Percentiles rank a stretch among this genome's conserved stretches.
Conservation (phyloP, 1,140 invertebrate genomes). For the Musca domestica region DNA sequence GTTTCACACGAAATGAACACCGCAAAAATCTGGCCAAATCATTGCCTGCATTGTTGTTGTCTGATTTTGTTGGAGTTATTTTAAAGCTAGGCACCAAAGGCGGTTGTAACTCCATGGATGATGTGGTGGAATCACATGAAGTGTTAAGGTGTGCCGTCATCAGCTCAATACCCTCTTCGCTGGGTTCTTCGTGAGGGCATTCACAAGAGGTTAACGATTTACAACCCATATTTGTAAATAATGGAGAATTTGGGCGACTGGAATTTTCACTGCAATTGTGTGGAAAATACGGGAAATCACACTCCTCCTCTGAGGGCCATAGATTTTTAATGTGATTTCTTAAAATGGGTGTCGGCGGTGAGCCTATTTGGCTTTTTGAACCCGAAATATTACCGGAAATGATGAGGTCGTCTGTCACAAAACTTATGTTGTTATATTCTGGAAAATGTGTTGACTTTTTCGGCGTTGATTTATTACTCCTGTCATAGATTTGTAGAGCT, state of each 20-base stretch:
- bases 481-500: slow-evolving; percentile 31
- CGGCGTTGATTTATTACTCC: slow-evolving; percentile 9
- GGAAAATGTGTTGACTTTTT: not conserved
- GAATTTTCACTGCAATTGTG: too few species aligned
- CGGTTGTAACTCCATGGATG: slow-evolving; percentile 48
- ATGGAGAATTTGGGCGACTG: too few species aligned
- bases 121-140: slow-evolving; percentile 41
- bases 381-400: too few species aligned
- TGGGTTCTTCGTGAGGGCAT: slow-evolving; percentile 19
- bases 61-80: slow-evolving; percentile 47
- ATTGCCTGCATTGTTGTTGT: slow-evolving; percentile 36
- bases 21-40: slow-evolving; percentile 47
- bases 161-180: slow-evolving; percentile 38
- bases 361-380: too few species aligned
- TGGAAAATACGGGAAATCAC: not conserved
- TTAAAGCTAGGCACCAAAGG: slow-evolving; percentile 51
- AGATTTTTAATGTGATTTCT: too few species aligned
- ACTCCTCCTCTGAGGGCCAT: not conserved
- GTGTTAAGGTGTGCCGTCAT: slow-evolving; percentile 39
- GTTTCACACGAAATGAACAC: slow-evolving; percentile 47
- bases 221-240: slow-evolving; percentile 26
- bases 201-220: slow-evolving; percentile 31
- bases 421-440: not conserved
- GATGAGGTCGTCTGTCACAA: too few species aligned
- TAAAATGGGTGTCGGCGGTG: too few species aligned